phyloP scores from a whole-genome alignment of 2,888 invertebrate species.

The Vesta saturnalis region DNA sequence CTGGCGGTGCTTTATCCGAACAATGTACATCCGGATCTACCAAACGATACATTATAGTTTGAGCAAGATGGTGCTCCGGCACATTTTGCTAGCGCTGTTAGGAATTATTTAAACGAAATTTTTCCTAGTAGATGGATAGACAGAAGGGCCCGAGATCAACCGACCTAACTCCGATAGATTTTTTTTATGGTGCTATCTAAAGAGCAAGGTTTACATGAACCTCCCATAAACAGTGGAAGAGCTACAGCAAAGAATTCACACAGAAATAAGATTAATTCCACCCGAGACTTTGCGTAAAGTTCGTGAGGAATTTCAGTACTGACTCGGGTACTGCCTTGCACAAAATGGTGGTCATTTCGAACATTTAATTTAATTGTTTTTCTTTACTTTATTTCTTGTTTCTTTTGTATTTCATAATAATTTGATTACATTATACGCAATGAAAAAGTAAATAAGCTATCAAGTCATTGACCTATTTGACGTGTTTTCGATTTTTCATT shows the following conservation, averaged over 20 bases:
- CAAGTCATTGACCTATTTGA: no score
- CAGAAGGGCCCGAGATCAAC: background rate
- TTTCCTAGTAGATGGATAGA: background rate
- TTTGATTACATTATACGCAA: no score
- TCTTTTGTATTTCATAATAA: no score
- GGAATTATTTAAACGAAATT: background rate
- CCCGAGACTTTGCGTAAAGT: no score
- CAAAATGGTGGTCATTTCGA: no score
- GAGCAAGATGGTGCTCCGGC: conserved; percentile 1
- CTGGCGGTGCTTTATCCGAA: background rate
- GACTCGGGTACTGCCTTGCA: no score
- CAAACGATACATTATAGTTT: conserved; percentile 5
- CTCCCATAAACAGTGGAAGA: background rate
- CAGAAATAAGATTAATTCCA: conserved; percentile 1
- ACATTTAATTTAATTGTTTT: no score
- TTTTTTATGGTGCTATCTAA: background rate
- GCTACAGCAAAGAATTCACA: conserved; percentile 1
- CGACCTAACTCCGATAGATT: background rate
- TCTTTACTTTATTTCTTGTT: no score
- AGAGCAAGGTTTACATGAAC: background rate
- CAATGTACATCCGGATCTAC: background rate
- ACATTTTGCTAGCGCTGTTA: background rate
- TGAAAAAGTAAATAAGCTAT: no score
- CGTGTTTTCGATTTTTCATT: no score
- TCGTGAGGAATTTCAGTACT: no score